Evolutionary conservation across 2,113 vertebrate genomes (phyloP).

Genomic region (Amphilophus citrinellus): DNA sequence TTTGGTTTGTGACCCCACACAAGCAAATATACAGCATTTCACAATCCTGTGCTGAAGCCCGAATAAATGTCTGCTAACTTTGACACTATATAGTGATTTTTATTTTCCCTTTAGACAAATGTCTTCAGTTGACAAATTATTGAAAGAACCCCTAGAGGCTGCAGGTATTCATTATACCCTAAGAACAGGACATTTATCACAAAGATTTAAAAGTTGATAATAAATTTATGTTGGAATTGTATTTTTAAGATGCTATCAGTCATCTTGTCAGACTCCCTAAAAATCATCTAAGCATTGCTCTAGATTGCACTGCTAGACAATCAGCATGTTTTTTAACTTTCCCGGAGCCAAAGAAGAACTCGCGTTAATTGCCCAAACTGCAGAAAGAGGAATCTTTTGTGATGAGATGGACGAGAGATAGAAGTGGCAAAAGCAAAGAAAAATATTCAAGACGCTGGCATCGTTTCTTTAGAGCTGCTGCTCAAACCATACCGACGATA

Average conservation of each 20-base stretch:
- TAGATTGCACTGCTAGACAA: neutral
- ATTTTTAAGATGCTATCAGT: slow-evolving; percentile 69
- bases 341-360: neutral
- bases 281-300: slow-evolving; percentile 14
- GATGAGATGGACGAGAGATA: neutral
- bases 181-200: slow-evolving; percentile 68
- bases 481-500: neutral
- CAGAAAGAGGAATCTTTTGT: neutral
- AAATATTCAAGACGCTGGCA: neutral
- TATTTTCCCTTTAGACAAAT: slow-evolving; percentile 46
- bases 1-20: slow-evolving; percentile 3
- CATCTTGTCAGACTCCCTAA: slow-evolving; percentile 29
- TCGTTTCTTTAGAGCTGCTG: slow-evolving; percentile 10
- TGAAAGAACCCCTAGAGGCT: slow-evolving; percentile 50
- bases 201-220: slow-evolving; percentile 60
- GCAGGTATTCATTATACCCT: slow-evolving; percentile 63
- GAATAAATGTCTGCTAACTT: slow-evolving; percentile 16
- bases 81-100: slow-evolving; percentile 47
- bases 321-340: slow-evolving; percentile 9
- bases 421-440: neutral
- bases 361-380: neutral
- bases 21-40: neutral
- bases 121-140: slow-evolving; percentile 69
- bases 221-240: slow-evolving; percentile 65
- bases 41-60: neutral